Conservation (phyloP, 2,113 vertebrate genomes). For the Misgurnus anguillicaudatus region DNA sequence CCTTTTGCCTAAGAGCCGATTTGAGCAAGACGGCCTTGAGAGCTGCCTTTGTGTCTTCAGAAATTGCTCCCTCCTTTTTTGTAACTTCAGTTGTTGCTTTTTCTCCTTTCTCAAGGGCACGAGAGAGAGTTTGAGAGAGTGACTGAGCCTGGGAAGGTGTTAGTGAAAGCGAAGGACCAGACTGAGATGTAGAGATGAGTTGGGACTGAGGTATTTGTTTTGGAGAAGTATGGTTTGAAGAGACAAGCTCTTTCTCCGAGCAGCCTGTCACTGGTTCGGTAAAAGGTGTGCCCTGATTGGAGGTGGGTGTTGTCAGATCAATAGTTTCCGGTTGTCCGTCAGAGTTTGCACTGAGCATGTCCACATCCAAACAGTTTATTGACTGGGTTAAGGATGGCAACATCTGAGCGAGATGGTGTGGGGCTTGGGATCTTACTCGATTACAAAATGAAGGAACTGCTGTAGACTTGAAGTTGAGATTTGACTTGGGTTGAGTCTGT, state of each 20-base stretch:
- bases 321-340: slow-evolving; percentile 81
- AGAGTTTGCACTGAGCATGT: slow-evolving; percentile 89
- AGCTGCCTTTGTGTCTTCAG: slow-evolving; percentile 90
- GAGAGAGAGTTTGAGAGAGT: slow-evolving; percentile 73
- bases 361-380: slow-evolving; percentile 79
- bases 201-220: slow-evolving; percentile 55
- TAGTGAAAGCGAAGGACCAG: slow-evolving; percentile 68
- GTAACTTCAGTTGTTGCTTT: slow-evolving; percentile 66
- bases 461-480: slow-evolving; percentile 46
- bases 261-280: slow-evolving; percentile 64
- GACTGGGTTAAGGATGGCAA: slow-evolving; percentile 63
- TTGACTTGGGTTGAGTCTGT: slow-evolving; percentile 59
- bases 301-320: slow-evolving; percentile 79
- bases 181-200: slow-evolving; percentile 55
- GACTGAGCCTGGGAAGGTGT: slow-evolving; percentile 73
- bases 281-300: slow-evolving; percentile 62
- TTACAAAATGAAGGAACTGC: slow-evolving; percentile 62
- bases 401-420: slow-evolving; percentile 52
- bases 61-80: slow-evolving; percentile 88
- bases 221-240: slow-evolving; percentile 22
- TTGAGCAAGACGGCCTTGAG: slow-evolving; percentile 89
- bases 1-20: slow-evolving; percentile 85
- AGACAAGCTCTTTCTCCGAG: slow-evolving; percentile 53
- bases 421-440: slow-evolving; percentile 44
- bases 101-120: slow-evolving; percentile 69